Evolutionary conservation across 2,888 invertebrate species (phyloP).

Genomic region (Tenthredo mesomela): DNA sequence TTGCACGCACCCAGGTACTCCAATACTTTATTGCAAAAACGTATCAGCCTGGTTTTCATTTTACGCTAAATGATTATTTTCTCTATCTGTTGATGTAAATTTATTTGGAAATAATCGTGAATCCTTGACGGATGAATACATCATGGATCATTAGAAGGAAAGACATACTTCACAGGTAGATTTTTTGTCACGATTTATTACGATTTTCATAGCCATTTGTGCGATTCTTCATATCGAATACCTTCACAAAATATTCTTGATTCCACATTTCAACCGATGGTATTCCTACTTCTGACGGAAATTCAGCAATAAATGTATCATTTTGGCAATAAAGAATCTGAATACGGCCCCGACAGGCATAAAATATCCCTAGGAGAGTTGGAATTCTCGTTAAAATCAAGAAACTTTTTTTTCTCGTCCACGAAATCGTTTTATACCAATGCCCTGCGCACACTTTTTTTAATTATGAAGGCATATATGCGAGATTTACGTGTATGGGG

Average conservation of each 20-base stretch:
- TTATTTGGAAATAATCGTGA: not conserved
- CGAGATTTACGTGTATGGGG: not conserved
- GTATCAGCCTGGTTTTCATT: not conserved
- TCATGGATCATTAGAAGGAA: not conserved
- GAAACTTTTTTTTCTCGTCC: not conserved
- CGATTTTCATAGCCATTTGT: too few species aligned
- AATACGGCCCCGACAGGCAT: not conserved
- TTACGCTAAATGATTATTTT: not conserved
- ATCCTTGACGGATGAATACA: not conserved
- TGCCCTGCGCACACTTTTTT: not conserved
- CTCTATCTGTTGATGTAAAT: not conserved
- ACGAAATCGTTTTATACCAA: not conserved
- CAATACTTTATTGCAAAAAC: not conserved
- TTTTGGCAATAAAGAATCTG: not conserved
- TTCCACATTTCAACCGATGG: not conserved
- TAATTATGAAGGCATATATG: not conserved
- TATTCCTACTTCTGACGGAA: not conserved
- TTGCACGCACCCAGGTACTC: not conserved
- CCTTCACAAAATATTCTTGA: not conserved
- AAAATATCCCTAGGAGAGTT: constrained; percentile 10
- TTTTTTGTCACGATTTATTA: too few species aligned
- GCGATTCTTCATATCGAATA: not conserved
- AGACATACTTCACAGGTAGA: not conserved
- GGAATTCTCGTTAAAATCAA: constrained; percentile 16
- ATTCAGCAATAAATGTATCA: constrained; percentile 20